Conservation (phyloP, 2,113 vertebrate species). For the Heptranchias perlo region DNA sequence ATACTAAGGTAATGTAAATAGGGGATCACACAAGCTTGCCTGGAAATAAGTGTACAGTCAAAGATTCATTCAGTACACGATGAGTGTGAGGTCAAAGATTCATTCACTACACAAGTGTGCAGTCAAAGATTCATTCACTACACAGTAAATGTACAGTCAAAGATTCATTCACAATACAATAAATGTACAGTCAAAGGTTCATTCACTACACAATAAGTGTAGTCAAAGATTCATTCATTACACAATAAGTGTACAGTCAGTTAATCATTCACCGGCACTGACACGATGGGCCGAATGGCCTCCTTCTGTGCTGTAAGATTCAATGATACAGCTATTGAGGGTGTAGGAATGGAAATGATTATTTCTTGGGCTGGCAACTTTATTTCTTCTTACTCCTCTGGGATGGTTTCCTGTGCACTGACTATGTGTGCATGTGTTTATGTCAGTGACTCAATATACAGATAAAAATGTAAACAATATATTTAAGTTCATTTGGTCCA, state of each 20-base stretch:
- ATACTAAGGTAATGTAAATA: neutral
- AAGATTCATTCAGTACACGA: neutral
- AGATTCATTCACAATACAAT: neutral
- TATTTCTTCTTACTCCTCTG: neutral
- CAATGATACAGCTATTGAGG: neutral
- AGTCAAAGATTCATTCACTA: no score
- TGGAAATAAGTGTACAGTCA: neutral
- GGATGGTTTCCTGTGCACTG: neutral
- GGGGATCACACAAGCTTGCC: neutral
- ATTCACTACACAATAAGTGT: neutral
- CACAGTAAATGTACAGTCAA: neutral
- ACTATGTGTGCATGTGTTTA: neutral
- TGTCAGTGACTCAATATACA: neutral
- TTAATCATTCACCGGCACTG: neutral
- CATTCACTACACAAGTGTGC: neutral
- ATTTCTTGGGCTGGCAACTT: neutral
- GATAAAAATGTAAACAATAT: neutral
- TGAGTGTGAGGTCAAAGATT: neutral
- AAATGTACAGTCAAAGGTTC: neutral
- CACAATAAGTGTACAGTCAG: no score
- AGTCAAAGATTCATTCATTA: neutral
- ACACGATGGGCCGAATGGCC: neutral
- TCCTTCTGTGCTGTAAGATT: neutral
- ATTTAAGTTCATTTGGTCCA: neutral
- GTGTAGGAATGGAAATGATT: neutral